phyloP scores from a whole-genome alignment of 2,797 vertebrate genomes.

The Apogon hyalosoma region DNA sequence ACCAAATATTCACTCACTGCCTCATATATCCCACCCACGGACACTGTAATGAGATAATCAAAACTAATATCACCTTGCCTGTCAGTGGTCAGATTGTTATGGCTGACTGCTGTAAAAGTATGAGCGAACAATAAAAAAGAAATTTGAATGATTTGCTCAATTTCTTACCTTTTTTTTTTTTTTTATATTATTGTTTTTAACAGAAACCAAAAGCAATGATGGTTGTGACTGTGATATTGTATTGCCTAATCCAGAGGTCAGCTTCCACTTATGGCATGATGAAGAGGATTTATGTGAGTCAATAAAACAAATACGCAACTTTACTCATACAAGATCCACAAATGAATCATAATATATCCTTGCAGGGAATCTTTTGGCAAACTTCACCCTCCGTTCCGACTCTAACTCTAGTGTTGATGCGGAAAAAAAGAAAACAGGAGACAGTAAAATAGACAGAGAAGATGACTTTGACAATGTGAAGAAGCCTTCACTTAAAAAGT shows the following conservation, averaged over 20 bases:
- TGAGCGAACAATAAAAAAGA: not conserved
- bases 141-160: not conserved
- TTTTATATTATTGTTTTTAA: too few relatives aligned
- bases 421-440: slow-evolving; percentile 61
- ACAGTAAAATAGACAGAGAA: slow-evolving; percentile 87
- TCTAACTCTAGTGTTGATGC: slow-evolving; percentile 56
- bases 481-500: not conserved
- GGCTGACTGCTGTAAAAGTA: too few relatives aligned
- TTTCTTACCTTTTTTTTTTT: not conserved
- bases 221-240: slow-evolving; percentile 55
- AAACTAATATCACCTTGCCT: too few relatives aligned
- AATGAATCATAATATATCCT: not conserved
- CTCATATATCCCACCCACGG: too few relatives aligned
- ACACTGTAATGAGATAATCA: too few relatives aligned
- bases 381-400: slow-evolving; percentile 74
- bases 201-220: slow-evolving; percentile 7
- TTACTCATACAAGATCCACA: not conserved
- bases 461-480: not conserved
- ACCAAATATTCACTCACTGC: too few relatives aligned
- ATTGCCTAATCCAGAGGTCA: slow-evolving; percentile 85
- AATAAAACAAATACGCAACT: not conserved
- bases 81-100: too few relatives aligned
- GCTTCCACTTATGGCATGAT: slow-evolving; percentile 87
- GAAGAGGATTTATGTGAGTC: slow-evolving; percentile 89
- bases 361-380: slow-evolving; percentile 86